phyloP scores from a whole-genome alignment of 2,113 vertebrate genomes.

The Phrynosoma platyrhinos region DNA sequence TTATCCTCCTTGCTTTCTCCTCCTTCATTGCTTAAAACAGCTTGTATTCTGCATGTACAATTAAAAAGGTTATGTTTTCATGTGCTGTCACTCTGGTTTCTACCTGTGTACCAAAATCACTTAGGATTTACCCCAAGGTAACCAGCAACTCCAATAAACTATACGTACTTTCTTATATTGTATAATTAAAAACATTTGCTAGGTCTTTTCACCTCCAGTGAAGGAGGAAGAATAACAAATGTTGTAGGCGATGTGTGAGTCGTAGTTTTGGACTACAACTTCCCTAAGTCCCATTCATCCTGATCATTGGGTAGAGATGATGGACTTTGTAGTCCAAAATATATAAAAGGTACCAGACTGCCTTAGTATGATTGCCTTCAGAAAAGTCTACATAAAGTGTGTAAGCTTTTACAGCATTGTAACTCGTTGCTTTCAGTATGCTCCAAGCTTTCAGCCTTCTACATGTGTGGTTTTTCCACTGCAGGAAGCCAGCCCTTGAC shows the following conservation, averaged over 20 bases:
- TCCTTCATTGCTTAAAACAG: not conserved
- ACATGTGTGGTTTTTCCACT: not conserved
- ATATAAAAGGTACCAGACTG: not conserved
- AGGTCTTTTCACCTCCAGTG: not conserved
- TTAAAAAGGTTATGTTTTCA: constrained; percentile 9
- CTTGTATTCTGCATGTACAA: constrained; percentile 61
- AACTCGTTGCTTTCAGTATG: not conserved
- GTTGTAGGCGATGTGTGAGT: not conserved
- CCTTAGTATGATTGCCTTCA: not conserved
- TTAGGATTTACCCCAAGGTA: not conserved
- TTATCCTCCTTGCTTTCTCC: not conserved
- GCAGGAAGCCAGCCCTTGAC: not conserved
- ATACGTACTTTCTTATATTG: not conserved
- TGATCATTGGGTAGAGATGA: not conserved
- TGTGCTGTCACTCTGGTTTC: no score
- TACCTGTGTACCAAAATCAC: not conserved
- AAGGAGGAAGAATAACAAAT: not conserved
- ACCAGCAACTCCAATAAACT: not conserved
- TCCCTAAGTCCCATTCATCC: not conserved
- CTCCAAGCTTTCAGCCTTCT: no score
- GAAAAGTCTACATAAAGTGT: no score
- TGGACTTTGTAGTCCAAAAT: not conserved
- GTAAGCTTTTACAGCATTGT: not conserved
- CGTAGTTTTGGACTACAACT: not conserved
- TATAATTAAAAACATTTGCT: not conserved